Percentiles rank a stretch among this genome's conserved stretches.
Conservation (phyloP, 2,888 invertebrate genomes). For the Apocheima hispidaria region DNA sequence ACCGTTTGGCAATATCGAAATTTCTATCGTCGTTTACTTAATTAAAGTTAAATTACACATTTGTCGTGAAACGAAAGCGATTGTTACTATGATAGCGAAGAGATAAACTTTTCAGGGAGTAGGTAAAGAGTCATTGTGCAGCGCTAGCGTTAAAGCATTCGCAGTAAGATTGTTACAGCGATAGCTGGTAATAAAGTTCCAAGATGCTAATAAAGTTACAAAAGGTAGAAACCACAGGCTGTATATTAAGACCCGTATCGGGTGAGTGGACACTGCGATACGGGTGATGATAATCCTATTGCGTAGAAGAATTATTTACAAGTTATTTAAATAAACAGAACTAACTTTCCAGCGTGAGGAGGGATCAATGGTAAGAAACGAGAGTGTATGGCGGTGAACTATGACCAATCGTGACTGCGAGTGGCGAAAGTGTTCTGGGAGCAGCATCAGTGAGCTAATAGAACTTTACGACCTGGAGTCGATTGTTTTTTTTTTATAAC, state of each 20-base stretch:
- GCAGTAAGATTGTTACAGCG: constrained; percentile 18
- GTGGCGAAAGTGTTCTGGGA: constrained; percentile 64
- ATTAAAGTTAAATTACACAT: constrained; percentile 42
- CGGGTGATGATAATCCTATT: constrained; percentile 42
- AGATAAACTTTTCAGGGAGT: constrained; percentile 32
- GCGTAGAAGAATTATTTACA: constrained; percentile 44
- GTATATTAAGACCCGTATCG: constrained; percentile 29
- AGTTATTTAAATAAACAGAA: constrained; percentile 43
- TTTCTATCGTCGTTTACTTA: constrained; percentile 38
- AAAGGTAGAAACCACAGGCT: constrained; percentile 23
- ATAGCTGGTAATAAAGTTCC: constrained; percentile 26
- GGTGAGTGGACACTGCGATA: constrained; percentile 36
- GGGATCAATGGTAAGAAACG: constrained; percentile 45
- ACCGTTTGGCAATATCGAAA: constrained; percentile 47
- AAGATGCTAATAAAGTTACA: constrained; percentile 37
- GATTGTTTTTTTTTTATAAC: too few relatives aligned
- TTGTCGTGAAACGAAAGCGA: constrained; percentile 37
- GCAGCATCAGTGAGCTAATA: constrained; percentile 57
- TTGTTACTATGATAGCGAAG: constrained; percentile 31
- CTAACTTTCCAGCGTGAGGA: constrained; percentile 49
- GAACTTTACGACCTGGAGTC: constrained; percentile 49
- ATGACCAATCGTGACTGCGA: constrained; percentile 62
- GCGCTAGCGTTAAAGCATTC: constrained; percentile 6
- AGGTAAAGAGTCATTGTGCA: constrained; percentile 2
- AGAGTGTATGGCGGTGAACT: constrained; percentile 59